Evolutionary conservation across 2,797 vertebrate species (phyloP).

Genomic region (Crenichthys baileyi): DNA sequence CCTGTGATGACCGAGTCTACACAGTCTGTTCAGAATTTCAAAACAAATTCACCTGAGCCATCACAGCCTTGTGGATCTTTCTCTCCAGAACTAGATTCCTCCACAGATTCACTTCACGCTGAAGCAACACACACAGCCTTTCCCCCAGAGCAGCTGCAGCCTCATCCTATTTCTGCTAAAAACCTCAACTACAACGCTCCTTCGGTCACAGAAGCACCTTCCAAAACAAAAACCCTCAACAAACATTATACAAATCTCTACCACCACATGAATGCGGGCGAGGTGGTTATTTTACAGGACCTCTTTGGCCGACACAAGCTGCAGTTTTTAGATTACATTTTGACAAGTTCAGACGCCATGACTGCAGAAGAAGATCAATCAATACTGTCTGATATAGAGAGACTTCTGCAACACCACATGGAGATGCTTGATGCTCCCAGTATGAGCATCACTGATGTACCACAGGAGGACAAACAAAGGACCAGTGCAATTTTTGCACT

Average conservation of each 20-base stretch:
- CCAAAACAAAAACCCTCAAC: slow-evolving; percentile 30
- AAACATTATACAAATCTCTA: slow-evolving; percentile 66
- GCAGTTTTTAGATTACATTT: slow-evolving; percentile 74
- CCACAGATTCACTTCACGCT: slow-evolving; percentile 13
- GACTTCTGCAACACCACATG: slow-evolving; percentile 66
- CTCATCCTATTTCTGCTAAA: neutral
- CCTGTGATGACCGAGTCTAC: neutral
- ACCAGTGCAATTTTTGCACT: slow-evolving; percentile 52
- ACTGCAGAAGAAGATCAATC: slow-evolving; percentile 54
- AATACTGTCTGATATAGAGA: slow-evolving; percentile 73
- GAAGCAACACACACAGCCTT: slow-evolving; percentile 7
- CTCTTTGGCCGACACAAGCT: slow-evolving; percentile 73
- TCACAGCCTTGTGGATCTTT: neutral
- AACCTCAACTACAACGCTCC: slow-evolving; percentile 10
- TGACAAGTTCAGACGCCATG: slow-evolving; percentile 43
- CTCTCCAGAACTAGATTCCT: slow-evolving; percentile 26
- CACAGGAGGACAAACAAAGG: slow-evolving; percentile 56
- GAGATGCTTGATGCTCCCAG: slow-evolving; percentile 42
- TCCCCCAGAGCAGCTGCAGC: slow-evolving; percentile 22
- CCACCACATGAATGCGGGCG: slow-evolving; percentile 50
- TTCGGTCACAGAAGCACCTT: slow-evolving; percentile 7
- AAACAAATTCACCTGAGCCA: slow-evolving; percentile 4
- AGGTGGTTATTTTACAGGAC: slow-evolving; percentile 54
- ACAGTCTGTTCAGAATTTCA: slow-evolving; percentile 15
- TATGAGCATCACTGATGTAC: slow-evolving; percentile 33